These are phyloP conservation scores for Salvator merianae DNA, from an alignment of 2,113 vertebrate genomes.

Conservation along the genomic window DNA sequence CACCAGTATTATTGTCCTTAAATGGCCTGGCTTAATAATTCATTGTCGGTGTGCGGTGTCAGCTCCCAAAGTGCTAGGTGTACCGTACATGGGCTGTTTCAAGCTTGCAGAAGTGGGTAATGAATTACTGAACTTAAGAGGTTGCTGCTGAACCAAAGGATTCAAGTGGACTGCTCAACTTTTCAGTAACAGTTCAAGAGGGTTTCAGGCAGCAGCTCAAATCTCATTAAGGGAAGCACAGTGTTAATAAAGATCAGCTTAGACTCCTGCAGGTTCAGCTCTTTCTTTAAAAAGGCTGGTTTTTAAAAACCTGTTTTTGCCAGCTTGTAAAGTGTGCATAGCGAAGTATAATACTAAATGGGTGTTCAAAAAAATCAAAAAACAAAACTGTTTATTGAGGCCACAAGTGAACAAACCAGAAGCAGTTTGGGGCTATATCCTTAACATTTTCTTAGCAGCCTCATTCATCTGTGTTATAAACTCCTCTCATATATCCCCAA, in stretches of 20 bases:
- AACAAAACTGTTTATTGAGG: neutral
- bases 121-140: slow-evolving; percentile 58
- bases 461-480: too few relatives aligned
- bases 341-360: slow-evolving; percentile 12
- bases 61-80: slow-evolving; percentile 59
- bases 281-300: slow-evolving; percentile 10
- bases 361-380: neutral
- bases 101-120: slow-evolving; percentile 41
- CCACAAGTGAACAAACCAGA: too few relatives aligned
- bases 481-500: too few relatives aligned
- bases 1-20: slow-evolving; percentile 63
- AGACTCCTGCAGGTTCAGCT: neutral
- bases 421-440: too few relatives aligned
- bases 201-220: slow-evolving; percentile 41
- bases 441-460: too few relatives aligned
- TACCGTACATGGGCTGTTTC: slow-evolving; percentile 44
- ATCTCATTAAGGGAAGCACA: slow-evolving; percentile 32
- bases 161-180: slow-evolving; percentile 46
- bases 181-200: slow-evolving; percentile 64
- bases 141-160: slow-evolving; percentile 35
- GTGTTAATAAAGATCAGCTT: neutral
- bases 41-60: slow-evolving; percentile 72
- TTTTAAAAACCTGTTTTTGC: neutral
- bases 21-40: slow-evolving; percentile 76
- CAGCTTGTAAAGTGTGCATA: neutral